Percentiles rank a stretch among this genome's conserved stretches.
These are phyloP conservation scores for Apogon hyalosoma DNA, from an alignment of 2,797 vertebrate species.

Conservation along the genomic window DNA sequence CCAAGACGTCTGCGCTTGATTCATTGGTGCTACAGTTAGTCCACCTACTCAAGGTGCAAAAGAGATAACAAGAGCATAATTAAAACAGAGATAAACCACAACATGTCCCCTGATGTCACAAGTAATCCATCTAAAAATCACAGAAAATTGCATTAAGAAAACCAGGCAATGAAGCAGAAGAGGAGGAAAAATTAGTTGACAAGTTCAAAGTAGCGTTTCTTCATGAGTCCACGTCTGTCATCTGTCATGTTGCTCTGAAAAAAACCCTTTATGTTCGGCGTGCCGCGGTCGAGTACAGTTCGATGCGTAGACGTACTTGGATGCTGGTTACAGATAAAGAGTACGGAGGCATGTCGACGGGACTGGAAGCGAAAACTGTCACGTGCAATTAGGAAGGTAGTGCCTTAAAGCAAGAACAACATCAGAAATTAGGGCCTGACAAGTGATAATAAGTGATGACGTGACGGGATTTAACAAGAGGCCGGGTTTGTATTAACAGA, in stretches of 20 bases:
- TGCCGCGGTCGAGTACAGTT: too few species aligned
- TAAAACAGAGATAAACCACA: conserved; percentile 31
- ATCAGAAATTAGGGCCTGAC: conserved; percentile 58
- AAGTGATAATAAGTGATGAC: conserved; percentile 28
- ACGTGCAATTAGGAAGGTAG: conserved; percentile 58
- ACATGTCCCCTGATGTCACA: conserved; percentile 4
- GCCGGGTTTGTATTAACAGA: too few species aligned
- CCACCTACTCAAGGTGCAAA: conserved; percentile 9
- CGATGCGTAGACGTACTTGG: too few species aligned
- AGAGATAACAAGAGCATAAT: conserved; percentile 27
- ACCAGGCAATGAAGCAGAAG: too few species aligned
- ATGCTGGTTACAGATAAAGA: too few species aligned
- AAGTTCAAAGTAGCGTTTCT: conserved; percentile 6
- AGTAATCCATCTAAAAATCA: conserved; percentile 21
- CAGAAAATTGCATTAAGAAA: conserved; percentile 9
- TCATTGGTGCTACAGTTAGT: conserved; percentile 3
- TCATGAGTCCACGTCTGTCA: too few species aligned
- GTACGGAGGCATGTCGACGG: conserved; percentile 42
- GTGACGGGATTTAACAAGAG: too few species aligned
- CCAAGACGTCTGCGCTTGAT: conserved; percentile 6
- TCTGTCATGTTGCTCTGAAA: too few species aligned
- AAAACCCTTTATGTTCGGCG: too few species aligned
- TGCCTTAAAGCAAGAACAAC: conserved; percentile 19
- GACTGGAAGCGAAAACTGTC: conserved; percentile 32
- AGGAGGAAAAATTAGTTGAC: too few species aligned